Conservation (phyloP, 2,797 vertebrate genomes). For the Ciconia nigra region DNA sequence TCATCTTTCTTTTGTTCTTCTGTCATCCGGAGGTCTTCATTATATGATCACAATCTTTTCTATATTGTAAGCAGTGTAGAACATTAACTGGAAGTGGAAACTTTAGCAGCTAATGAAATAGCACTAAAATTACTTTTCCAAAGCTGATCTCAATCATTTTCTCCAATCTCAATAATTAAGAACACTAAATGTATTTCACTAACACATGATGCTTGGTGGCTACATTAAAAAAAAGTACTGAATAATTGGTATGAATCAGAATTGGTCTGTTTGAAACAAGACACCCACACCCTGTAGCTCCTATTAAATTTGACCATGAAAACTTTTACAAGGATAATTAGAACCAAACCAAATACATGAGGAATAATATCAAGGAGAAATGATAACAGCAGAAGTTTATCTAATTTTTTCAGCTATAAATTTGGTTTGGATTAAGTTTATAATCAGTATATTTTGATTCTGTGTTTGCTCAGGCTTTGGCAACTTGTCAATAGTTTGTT, state of each 20-base stretch:
- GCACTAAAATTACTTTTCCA: neutral
- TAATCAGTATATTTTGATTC: neutral
- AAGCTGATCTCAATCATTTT: neutral
- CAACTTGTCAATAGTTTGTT: neutral
- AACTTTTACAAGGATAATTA: neutral
- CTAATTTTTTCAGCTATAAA: neutral
- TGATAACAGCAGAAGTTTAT: neutral
- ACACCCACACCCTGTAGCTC: neutral
- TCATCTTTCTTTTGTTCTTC: neutral
- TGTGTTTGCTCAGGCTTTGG: neutral
- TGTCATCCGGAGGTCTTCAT: neutral
- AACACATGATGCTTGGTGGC: rapidly evolving
- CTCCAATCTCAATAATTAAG: neutral
- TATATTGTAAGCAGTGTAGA: neutral
- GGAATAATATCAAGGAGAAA: neutral
- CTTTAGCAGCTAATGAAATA: neutral
- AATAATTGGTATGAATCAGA: neutral
- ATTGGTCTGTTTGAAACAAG: neutral
- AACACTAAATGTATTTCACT: neutral
- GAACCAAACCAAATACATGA: neutral
- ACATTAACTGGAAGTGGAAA: neutral
- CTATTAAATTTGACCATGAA: neutral
- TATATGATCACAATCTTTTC: neutral
- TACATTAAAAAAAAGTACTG: neutral
- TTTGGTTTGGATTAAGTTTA: neutral